Evolutionary conservation across 64 coral and sea anemone genomes (phyloP), one percentile per base, ranked within the genome.

Genomic region (Montipora efflorescens): DNA sequence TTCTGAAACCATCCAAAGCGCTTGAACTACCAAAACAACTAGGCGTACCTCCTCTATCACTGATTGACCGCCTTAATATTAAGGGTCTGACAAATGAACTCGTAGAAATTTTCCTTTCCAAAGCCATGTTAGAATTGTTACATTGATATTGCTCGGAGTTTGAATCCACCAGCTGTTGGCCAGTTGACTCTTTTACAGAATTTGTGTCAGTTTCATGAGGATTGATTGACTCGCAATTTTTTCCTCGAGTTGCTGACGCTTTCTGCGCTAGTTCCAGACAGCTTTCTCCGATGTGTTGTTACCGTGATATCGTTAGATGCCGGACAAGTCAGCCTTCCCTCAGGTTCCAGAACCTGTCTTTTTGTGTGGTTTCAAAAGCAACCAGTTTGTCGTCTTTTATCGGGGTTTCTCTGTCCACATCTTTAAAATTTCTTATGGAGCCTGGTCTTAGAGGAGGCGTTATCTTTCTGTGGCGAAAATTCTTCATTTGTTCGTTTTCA

Each of bases 341-440:
- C 18, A 48, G 5, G 43, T 8, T 15, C 57, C 16, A n/a, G 47
- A 3, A 8, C 43, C 2, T 89, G 49, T 89, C 51, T 77, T 23
- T 79, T 75, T 8, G 14, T 7, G 16, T 89, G 19, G 2, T 20
- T 52, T 76, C 23, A 44, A 78, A 9, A 64, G 4, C 13, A 11
- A 1, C 21, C 8, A 92, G 16, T 47, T 51, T 18, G 11, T 84
- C 81, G 4, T 88, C 77, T 14, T 95, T 68, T 6, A 92, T 76
- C 1, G 66, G 81, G 44, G 43, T 85, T 76, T 95, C 86, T 47
- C 92, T 90, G 8, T 95, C 90, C 50, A 89, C 78, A 59, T 92
- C 87, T 36, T 85, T 98, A 69, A 98, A 98, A 59, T 98, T 98
- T 77, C 96, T 87, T 14, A 89, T 89, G 2, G 91, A 94, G 0